Conservation (phyloP, 2,797 vertebrate genomes). For the Paguma larvata region DNA sequence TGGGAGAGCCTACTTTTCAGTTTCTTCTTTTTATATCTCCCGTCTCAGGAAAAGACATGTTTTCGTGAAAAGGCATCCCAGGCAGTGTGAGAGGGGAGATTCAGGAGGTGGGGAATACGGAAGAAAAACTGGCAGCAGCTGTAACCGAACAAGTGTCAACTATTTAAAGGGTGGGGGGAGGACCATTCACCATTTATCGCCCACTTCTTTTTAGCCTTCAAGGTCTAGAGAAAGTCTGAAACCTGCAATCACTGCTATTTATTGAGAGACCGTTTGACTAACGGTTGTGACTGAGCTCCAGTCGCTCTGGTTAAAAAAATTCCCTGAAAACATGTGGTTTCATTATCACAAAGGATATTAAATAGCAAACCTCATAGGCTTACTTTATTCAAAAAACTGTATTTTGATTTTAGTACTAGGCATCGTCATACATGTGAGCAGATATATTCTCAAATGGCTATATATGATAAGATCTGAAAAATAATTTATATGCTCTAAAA, state of each 20-base stretch:
- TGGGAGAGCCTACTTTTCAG: not conserved
- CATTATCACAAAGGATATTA: conserved; percentile 51
- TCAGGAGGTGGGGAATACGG: not conserved
- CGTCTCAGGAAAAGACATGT: not conserved
- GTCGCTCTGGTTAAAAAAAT: not conserved
- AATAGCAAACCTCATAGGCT: conserved; percentile 31
- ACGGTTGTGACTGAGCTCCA: conserved; percentile 41
- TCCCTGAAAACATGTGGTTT: not conserved
- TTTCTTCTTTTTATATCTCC: not conserved
- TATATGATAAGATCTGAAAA: conserved; percentile 25
- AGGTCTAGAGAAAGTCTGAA: not conserved
- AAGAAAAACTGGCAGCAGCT: not conserved
- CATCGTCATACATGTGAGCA: conserved; percentile 40
- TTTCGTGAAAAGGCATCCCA: not conserved
- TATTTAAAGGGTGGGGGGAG: not conserved
- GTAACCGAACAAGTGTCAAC: not conserved
- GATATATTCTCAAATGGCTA: conserved; percentile 16
- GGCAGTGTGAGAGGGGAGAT: not conserved
- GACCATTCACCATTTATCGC: no score
- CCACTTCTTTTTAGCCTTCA: not conserved
- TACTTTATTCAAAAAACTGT: conserved; percentile 38
- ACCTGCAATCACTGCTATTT: conserved; percentile 35
- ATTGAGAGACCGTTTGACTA: conserved; percentile 43
- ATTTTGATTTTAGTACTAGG: conserved; percentile 55
- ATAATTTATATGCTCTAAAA: not conserved